Base-by-base conservation (phyloP, 2,797 vertebrate species). In the Nyctalus aviator region DNA sequence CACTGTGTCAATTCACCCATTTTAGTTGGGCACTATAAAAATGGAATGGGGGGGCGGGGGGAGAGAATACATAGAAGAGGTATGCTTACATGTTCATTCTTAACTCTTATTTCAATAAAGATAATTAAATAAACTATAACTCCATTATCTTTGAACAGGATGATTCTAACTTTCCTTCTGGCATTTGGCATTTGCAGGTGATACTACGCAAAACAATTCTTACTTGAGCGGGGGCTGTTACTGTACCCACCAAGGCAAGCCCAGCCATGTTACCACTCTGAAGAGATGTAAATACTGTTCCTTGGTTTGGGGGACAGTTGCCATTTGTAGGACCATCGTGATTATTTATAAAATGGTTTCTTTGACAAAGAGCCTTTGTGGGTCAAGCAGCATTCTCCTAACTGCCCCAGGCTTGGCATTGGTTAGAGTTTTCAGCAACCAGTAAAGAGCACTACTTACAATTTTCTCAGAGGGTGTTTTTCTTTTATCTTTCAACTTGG, bases 101-200 rank as follows among this genome's bases (percentile, higher is more conserved):
- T 78, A 59, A 41, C 55, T 62, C 69, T 53, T 27, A 37, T 25
- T 50, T 53, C 25, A 68, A 35, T 46, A 48, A 85, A 85, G 68
- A 64, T 53, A 59, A 79, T 76, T 85, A 88, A 69, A 37, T 44
- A 55, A 73, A 68, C 25, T 35, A 35, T 30, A 35, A n/a, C 6
- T 73, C 71, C 9, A n/a, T 83, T 55, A 41, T 68, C 69, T 27
- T 88, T 41, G 48, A 86, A 53, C 6, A 30, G 46, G 55, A 53
- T 71, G 82, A 55, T 72, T 93, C 79, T 71, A 21, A 69, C 69
- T 64, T 91, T 90, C 44, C 35, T 85, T 53, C 37, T 73, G 73
- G 37, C 48, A 62, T 82, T 64, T 68, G 71, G 41, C 53, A 20
- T 77, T 85, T 44, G 15, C 5, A 57, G 55, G 57, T 32, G 57